Evolutionary conservation across 2,113 vertebrate species (phyloP).

Genomic region (Hypocryptadius cinnamomeus): DNA sequence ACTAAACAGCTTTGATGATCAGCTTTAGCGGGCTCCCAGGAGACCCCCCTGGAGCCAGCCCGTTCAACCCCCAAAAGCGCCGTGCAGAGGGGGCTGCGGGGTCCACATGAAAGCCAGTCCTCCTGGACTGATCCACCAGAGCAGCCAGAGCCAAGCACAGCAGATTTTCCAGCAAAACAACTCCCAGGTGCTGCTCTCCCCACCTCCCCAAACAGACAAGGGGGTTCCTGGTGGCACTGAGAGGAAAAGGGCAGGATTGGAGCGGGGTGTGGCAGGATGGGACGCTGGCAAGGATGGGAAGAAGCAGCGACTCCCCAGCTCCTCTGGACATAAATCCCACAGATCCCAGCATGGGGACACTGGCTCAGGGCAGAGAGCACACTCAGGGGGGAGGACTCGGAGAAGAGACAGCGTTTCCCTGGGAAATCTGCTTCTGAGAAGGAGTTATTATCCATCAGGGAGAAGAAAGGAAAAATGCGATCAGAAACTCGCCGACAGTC

Average conservation of each 20-base stretch:
- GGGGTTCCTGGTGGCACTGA: rapidly evolving
- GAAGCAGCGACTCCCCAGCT: neutral
- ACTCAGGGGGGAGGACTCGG: rapidly evolving
- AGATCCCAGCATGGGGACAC: neutral
- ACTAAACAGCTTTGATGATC: neutral
- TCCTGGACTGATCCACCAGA: neutral
- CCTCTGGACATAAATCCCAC: neutral
- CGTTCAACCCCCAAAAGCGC: neutral
- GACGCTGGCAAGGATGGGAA: neutral
- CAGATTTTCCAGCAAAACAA: neutral
- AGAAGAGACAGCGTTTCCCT: neutral
- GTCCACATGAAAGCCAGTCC: neutral
- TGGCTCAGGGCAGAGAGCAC: neutral
- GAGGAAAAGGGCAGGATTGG: neutral
- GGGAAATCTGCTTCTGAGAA: neutral
- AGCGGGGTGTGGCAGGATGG: neutral
- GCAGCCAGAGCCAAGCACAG: neutral
- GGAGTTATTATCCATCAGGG: neutral
- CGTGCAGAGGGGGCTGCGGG: neutral
- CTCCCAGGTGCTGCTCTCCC: neutral
- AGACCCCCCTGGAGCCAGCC: neutral
- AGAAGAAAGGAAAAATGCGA: neutral
- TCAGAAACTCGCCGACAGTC: neutral
- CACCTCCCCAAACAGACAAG: rapidly evolving
- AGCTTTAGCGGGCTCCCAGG: neutral